Base-by-base conservation (phyloP, 2,888 invertebrate genomes). In the Tetanocera ferruginea region DNA sequence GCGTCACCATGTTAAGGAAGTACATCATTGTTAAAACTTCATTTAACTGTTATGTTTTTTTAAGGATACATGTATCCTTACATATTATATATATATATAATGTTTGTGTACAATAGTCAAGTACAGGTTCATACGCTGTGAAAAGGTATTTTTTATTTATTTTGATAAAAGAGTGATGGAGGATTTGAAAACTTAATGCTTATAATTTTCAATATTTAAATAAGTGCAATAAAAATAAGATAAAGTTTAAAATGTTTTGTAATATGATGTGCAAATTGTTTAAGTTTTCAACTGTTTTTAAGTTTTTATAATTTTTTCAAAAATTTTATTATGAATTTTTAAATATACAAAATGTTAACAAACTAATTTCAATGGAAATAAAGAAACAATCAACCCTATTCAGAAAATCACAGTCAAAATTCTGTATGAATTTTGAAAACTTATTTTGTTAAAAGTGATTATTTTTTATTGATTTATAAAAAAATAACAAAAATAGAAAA, bases 121-220 rank as follows among this genome's bases (percentile, higher is more conserved):
- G 55, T 34, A 79, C 80, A 62, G 79, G 79, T 80, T 76, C 80
- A 79, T 79, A 75, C 78, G 80, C 79, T 80, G 80, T 78, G 80
- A 80, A 80, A 80, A 80, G 73, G 66, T 69, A 79, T 79, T 72
- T 75, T 69, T 80, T 76, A 77, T 79, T 80, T 78, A 80, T 76
- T 80, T 77, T 72, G 52, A 71, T 71, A 64, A 62, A 49, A 62
- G 17, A 11, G 19, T 19, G 49, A 3, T n/a, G 14, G 49, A 3
- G 23, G 14, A 5, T 0, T 5, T 51, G 55, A 34, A 60, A 72
- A 57, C 60, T 72, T 55, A 43, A 4, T 28, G 6, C 43, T 1
- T 14, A 43, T 2, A 60, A 57, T 57, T 57, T 9, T 9, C 28
- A 14, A 60, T 28, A 28, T 60, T 25, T 28, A 28, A 25, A 60